A percentile compares a stretch with the other conserved stretches of the same genome.
These are phyloP conservation scores for Lepus americanus DNA, from an alignment of 2,113 vertebrate species.

Conservation along the genomic window DNA sequence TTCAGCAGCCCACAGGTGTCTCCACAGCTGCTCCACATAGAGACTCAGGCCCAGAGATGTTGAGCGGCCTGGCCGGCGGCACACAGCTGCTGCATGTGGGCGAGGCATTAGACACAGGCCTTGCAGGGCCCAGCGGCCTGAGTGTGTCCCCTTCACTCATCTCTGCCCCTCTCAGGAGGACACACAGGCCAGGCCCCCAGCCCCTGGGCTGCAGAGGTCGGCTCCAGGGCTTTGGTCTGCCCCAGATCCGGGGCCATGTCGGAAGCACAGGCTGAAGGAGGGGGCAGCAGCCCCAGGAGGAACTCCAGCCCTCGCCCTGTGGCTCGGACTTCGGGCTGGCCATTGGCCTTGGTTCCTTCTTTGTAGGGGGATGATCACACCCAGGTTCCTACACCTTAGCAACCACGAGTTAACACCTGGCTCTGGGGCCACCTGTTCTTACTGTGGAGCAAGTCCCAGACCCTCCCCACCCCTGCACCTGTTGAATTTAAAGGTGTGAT, in stretches of 20 bases:
- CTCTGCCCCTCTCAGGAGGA: not conserved
- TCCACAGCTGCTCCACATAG: not conserved
- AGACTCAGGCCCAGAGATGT: not conserved
- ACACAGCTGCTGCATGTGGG: not conserved
- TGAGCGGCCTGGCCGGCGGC: not conserved
- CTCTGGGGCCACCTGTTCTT: not conserved
- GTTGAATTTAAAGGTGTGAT: not conserved
- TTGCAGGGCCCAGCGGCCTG: not conserved
- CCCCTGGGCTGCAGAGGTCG: not conserved
- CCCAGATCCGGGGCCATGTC: rapidly evolving
- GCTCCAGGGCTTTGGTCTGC: not conserved
- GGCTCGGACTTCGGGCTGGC: not conserved
- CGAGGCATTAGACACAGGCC: not conserved
- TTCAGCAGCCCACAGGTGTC: not conserved
- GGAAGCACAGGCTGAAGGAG: not conserved
- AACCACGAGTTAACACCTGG: not conserved
- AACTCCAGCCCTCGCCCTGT: not conserved
- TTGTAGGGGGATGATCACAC: rapidly evolving
- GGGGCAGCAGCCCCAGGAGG: not conserved
- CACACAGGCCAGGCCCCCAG: not conserved
- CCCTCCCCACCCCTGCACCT: not conserved
- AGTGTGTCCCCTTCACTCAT: not conserved
- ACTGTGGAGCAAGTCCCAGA: not conserved
- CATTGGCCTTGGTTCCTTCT: not conserved
- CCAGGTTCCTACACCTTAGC: not conserved